Evolutionary conservation across 2,888 invertebrate genomes (phyloP).

Genomic region (Hetaerina titia): DNA sequence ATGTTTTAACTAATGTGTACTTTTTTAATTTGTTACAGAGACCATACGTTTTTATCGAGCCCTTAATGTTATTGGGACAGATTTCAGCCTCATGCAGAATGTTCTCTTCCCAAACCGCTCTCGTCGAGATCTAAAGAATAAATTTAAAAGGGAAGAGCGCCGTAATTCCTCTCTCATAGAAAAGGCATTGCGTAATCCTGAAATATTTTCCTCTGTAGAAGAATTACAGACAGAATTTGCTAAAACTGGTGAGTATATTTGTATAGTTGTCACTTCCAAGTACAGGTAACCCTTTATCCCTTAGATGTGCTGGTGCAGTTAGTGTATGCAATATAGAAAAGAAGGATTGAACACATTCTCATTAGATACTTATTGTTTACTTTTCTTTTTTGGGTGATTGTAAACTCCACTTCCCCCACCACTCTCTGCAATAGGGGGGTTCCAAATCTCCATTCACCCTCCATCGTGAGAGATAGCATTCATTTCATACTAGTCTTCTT

Average conservation of each 20-base stretch:
- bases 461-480: too few species aligned
- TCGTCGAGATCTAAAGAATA: slow-evolving; percentile 91
- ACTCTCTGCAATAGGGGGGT: too few species aligned
- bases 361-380: too few species aligned
- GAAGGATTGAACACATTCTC: too few species aligned
- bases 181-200: slow-evolving; percentile 85
- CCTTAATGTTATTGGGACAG: slow-evolving; percentile 92
- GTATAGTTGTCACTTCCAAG: too few species aligned
- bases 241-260: slow-evolving; percentile 71
- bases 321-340: too few species aligned
- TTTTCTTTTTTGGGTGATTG: too few species aligned
- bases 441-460: too few species aligned
- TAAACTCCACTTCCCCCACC: too few species aligned
- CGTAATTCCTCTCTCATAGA: slow-evolving; percentile 86
- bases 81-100: slow-evolving; percentile 93
- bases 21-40: slow-evolving; percentile 78
- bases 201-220: slow-evolving; percentile 83
- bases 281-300: too few species aligned
- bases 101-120: slow-evolving; percentile 87
- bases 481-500: too few species aligned
- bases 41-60: slow-evolving; percentile 95
- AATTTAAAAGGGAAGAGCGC: slow-evolving; percentile 95
- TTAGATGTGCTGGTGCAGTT: too few species aligned
- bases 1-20: not conserved
- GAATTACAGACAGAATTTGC: slow-evolving; percentile 81